These are phyloP conservation scores for Trypoxylon attenuatum DNA, from an alignment of 2,888 invertebrate species.

Conservation along the genomic window DNA sequence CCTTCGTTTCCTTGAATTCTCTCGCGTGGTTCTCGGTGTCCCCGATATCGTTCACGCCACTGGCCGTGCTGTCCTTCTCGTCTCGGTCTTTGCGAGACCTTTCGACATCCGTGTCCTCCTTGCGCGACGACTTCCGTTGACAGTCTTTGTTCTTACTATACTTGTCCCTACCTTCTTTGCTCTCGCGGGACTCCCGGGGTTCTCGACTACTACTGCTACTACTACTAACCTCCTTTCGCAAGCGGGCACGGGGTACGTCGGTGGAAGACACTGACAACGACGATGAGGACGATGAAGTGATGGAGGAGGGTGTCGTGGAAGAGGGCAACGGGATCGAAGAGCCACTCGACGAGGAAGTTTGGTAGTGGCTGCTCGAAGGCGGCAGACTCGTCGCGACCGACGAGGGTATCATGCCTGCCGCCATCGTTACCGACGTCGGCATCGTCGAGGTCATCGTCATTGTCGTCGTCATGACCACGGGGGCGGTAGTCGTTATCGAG, in stretches of 20 bases:
- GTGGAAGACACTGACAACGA: constrained; percentile 52
- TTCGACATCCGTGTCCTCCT: constrained; percentile 62
- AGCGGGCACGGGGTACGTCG: constrained; percentile 57
- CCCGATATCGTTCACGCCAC: constrained; percentile 41
- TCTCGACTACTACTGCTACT: constrained; percentile 56
- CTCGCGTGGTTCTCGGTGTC: constrained; percentile 49
- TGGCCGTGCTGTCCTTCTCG: constrained; percentile 48
- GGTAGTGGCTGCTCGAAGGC: constrained; percentile 26
- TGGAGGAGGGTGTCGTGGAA: constrained; percentile 48
- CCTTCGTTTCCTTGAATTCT: constrained; percentile 58
- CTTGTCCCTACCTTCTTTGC: constrained; percentile 68
- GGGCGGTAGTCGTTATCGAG: constrained; percentile 50
- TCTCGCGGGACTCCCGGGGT: constrained; percentile 68
- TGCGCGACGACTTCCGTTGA: constrained; percentile 64
- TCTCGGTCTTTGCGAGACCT: constrained; percentile 62
- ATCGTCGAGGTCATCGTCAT: constrained; percentile 54
- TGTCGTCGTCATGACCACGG: constrained; percentile 50
- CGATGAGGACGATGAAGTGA: constrained; percentile 48
- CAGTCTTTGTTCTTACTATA: constrained; percentile 69
- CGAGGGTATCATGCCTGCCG: constrained; percentile 52
- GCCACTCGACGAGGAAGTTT: constrained; percentile 45
- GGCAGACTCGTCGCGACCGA: constrained; percentile 1
- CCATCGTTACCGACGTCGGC: constrained; percentile 53
- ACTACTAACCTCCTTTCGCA: constrained; percentile 57
- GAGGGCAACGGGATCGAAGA: constrained; percentile 42